Percentiles rank a stretch among this genome's conserved stretches.
Evolutionary conservation across 2,888 invertebrate species (phyloP).

Genomic region (Calliphora vomitoria): DNA sequence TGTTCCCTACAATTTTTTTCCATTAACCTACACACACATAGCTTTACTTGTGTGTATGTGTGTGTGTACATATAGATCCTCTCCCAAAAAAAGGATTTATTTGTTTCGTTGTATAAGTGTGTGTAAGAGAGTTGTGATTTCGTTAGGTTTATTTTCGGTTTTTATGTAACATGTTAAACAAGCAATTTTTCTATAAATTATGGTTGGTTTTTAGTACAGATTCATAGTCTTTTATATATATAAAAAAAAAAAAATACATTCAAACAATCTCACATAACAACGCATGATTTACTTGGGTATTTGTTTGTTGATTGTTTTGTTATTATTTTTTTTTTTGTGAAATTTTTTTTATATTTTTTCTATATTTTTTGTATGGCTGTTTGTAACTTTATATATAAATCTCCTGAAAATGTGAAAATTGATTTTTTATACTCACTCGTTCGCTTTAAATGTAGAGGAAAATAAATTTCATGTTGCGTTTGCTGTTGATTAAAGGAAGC

Average conservation of each 20-base stretch:
- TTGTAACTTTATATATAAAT: constrained; percentile 52
- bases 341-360: background rate
- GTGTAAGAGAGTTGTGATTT: constrained; percentile 47
- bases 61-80: constrained; percentile 2
- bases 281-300: constrained; percentile 50
- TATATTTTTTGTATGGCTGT: constrained; percentile 2
- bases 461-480: constrained; percentile 21
- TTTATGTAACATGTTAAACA: constrained; percentile 70
- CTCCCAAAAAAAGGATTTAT: constrained; percentile 51
- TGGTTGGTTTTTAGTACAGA: constrained; percentile 55
- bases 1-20: constrained; percentile 52
- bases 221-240: constrained; percentile 38
- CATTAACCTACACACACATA: constrained; percentile 27
- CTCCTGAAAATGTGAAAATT: constrained; percentile 70
- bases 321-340: background rate
- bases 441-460: constrained; percentile 47
- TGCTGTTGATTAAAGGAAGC: background rate
- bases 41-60: no score
- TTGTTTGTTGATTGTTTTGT: constrained; percentile 27
- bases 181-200: constrained; percentile 68
- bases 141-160: constrained; percentile 51
- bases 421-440: constrained; percentile 68
- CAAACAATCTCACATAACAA: constrained; percentile 5
- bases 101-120: constrained; percentile 2
- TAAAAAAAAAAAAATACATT: background rate